A percentile compares a stretch with the other conserved stretches of the same genome.
phyloP scores from a whole-genome alignment of 2,797 vertebrate species.

The Todus mexicanus region DNA sequence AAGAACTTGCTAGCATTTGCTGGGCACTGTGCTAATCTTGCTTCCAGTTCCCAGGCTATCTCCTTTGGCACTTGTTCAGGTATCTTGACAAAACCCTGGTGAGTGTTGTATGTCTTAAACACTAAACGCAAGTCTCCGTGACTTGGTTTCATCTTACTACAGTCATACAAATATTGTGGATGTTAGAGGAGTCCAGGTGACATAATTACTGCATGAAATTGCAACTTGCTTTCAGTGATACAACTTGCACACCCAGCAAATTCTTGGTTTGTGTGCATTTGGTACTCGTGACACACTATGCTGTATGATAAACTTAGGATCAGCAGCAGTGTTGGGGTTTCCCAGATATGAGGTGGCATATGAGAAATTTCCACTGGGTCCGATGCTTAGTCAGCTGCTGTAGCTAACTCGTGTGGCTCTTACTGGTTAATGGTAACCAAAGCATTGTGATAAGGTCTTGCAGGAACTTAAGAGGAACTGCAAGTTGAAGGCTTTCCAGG shows the following conservation, averaged over 20 bases:
- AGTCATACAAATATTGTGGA: background rate
- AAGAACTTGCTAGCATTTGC: background rate
- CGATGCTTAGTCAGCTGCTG: background rate
- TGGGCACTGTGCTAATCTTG: background rate
- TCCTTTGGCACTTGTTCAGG: background rate
- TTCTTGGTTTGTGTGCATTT: background rate
- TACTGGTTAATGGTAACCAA: background rate
- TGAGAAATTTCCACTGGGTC: background rate
- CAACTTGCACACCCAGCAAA: background rate
- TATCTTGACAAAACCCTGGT: background rate
- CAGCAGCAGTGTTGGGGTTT: background rate
- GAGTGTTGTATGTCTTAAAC: background rate
- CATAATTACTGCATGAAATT: background rate
- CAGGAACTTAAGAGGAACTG: background rate
- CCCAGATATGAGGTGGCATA: accelerated
- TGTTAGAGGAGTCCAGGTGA: background rate
- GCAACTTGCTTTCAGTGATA: background rate
- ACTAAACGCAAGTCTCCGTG: background rate
- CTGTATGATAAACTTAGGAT: background rate
- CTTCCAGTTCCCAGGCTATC: background rate
- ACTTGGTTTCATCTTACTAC: background rate
- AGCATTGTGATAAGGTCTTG: background rate
- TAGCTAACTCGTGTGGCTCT: background rate
- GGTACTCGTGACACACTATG: background rate
- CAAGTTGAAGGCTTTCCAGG: background rate